A percentile compares a stretch with the other conserved stretches of the same genome.
These are phyloP conservation scores for Plebejus argus DNA, from an alignment of 2,888 invertebrate species.

Conservation along the genomic window DNA sequence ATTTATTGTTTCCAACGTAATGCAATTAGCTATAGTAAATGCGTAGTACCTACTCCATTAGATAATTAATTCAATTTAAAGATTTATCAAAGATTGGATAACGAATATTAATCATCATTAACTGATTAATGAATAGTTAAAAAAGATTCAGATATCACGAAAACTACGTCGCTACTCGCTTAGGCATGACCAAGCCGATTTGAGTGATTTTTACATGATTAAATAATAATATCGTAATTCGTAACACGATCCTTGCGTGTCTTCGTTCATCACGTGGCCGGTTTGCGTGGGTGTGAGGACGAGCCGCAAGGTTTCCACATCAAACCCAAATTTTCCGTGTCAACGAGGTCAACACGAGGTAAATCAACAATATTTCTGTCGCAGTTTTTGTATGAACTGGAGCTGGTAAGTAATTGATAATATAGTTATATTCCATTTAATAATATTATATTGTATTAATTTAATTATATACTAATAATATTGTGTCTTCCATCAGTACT, in stretches of 20 bases:
- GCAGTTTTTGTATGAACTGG: background rate
- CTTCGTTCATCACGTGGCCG: slow-evolving; percentile 17
- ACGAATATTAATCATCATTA: too few relatives aligned
- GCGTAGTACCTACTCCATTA: too few relatives aligned
- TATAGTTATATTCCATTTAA: background rate
- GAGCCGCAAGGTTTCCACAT: slow-evolving; percentile 18
- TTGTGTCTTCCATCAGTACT: too few relatives aligned
- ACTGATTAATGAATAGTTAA: background rate
- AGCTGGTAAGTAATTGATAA: background rate
- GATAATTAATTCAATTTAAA: too few relatives aligned
- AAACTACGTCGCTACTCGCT: background rate
- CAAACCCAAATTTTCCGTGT: slow-evolving; percentile 15
- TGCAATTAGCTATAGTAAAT: too few relatives aligned
- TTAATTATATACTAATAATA: too few relatives aligned
- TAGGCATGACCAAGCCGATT: background rate
- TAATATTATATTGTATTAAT: background rate
- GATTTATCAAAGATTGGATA: too few relatives aligned
- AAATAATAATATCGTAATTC: background rate
- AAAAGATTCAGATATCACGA: background rate
- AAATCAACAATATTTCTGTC: background rate
- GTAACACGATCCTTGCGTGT: slow-evolving; percentile 15
- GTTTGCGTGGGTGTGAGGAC: slow-evolving; percentile 19
- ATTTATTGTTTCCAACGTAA: too few relatives aligned
- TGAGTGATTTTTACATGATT: background rate
- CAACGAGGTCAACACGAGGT: background rate